These are phyloP conservation scores for Hirudo medicinalis DNA, from an alignment of 1,140 invertebrate species.

Conservation along the genomic window DNA sequence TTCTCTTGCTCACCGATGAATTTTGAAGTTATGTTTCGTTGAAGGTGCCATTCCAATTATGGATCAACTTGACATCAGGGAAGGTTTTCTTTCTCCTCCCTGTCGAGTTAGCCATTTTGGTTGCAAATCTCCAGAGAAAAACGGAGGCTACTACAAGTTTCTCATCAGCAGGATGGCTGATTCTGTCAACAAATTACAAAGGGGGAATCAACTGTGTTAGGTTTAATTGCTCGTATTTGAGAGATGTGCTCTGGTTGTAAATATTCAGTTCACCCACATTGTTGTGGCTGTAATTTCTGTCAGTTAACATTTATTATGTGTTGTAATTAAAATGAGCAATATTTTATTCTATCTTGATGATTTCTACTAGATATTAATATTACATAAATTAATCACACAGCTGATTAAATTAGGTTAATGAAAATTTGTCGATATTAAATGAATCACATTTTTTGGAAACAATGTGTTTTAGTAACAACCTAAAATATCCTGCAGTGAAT, in stretches of 20 bases:
- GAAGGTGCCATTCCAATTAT: neutral
- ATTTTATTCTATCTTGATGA: too few species aligned
- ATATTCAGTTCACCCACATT: too few species aligned
- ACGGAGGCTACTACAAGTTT: conserved; percentile 70
- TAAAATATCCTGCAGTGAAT: conserved; percentile 18
- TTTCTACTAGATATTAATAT: too few species aligned
- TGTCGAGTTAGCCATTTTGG: conserved; percentile 89
- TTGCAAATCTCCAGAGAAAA: conserved; percentile 61
- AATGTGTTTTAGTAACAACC: too few species aligned
- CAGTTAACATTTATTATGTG: neutral
- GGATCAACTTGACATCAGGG: conserved; percentile 74
- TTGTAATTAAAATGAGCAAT: too few species aligned
- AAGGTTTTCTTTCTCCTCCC: conserved; percentile 59
- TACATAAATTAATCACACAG: neutral
- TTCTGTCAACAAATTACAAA: conserved; percentile 69
- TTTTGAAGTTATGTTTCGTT: neutral
- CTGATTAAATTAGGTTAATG: neutral
- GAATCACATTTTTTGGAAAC: too few species aligned
- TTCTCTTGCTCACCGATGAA: neutral
- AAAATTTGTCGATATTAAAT: too few species aligned
- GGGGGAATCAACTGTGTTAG: conserved; percentile 48
- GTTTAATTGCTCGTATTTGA: neutral
- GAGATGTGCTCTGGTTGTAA: neutral
- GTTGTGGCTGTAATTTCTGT: too few species aligned
- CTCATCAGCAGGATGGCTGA: conserved; percentile 65